Base-by-base conservation (phyloP, 2,797 vertebrate species). In the Sebastes diaconus region DNA sequence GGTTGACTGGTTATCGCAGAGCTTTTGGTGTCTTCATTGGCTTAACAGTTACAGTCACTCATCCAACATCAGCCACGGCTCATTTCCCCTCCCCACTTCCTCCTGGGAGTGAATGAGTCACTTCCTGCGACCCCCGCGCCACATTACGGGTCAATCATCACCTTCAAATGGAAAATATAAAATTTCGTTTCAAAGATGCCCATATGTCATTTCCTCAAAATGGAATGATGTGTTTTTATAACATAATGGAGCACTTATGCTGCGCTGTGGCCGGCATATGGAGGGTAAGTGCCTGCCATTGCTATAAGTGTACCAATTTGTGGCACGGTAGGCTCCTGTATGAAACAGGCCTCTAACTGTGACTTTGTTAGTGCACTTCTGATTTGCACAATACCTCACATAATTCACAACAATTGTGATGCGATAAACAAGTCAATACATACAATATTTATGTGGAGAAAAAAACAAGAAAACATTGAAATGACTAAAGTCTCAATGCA, bases 1-100 rank as follows among this genome's bases (percentile, higher is more conserved):
- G 64, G 42, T 67, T 75, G 73, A 80, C 81, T 74, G 83, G 80
- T 67, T 71, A 11, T 66, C 70, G 12, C 6, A 4, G 24, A 64
- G 68, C 13, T 50, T 27, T 71, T 13, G 55, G 70, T 68, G 54
- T 73, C 68, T 68, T 78, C 52, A 67, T 66, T 68, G 77, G 75
- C 39, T 64, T 50, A 54, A 68, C 60, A 68, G 59, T 67, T 55
- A 13, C 42, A 71, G 69, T 71, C 76, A 71, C 68, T 77, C 57
- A 77, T 39, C 1, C 7, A 34, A 70, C 54, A 64, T 75, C 55
- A 69, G 32, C 42, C 42, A 29, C 1, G n/a, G 68, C 7, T 57
- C 73, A 73, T 78, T 76, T 81, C 63, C 67, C 63, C 54, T 39
- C 5, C 67, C 27, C 50, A 3, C 1, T 30, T 58, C 34, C 52